phyloP scores from a whole-genome alignment of 1,140 invertebrate genomes.

The Chironomus striatipennis region DNA sequence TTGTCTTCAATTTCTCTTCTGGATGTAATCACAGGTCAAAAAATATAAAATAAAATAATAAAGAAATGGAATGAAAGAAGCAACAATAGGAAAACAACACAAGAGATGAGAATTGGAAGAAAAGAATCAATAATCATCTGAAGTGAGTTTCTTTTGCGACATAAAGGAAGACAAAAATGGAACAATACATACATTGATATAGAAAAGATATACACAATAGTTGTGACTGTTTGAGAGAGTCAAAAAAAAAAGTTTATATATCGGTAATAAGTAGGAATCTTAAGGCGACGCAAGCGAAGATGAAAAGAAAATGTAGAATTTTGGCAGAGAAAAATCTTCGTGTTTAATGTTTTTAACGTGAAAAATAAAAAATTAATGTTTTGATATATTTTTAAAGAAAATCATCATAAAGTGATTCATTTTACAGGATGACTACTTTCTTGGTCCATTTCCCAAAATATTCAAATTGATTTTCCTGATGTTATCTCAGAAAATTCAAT shows the following conservation, averaged over 20 bases:
- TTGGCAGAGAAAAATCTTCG: not conserved
- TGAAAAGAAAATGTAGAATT: not conserved
- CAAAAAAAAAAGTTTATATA: not conserved
- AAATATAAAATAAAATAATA: too few species aligned
- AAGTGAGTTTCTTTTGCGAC: not conserved
- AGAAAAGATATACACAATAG: not conserved
- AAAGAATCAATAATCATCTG: not conserved
- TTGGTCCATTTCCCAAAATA: not conserved
- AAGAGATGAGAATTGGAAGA: not conserved
- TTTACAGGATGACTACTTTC: not conserved
- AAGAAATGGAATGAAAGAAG: constrained; percentile 14
- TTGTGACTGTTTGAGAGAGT: not conserved
- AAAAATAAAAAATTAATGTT: not conserved
- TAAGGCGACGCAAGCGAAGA: not conserved
- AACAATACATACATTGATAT: constrained; percentile 6
- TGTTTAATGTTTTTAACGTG: not conserved
- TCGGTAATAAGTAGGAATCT: not conserved
- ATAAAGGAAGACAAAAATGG: not conserved
- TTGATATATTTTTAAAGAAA: constrained; percentile 8
- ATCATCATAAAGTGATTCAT: not conserved
- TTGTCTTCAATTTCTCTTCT: too few species aligned
- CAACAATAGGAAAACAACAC: not conserved
- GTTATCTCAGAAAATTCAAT: not conserved
- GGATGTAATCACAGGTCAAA: too few species aligned
- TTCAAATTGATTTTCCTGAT: not conserved